Conservation (phyloP, 2,797 vertebrate genomes). For the Mareca strepera region DNA sequence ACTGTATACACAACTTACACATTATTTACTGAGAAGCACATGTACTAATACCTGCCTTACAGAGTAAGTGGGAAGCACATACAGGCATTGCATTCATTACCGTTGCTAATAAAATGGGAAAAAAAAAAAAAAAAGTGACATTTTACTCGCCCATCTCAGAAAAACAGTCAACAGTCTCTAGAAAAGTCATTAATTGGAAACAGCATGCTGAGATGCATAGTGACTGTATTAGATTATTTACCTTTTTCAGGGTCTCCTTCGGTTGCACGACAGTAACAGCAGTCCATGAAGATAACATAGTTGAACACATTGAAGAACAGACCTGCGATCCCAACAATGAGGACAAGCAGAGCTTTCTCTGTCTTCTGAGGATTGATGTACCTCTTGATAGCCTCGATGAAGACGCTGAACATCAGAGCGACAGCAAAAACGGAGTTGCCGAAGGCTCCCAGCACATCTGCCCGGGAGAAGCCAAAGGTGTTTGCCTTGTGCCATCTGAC, state of each 20-base stretch:
- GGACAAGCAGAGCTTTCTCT: conserved; percentile 61
- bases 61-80: background rate
- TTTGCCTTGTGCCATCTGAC: conserved; percentile 66
- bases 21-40: background rate
- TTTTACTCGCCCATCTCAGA: background rate
- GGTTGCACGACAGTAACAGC: conserved; percentile 65
- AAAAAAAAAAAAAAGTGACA: fast-evolving
- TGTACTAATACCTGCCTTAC: background rate
- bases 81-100: background rate
- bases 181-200: background rate
- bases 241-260: conserved; percentile 58
- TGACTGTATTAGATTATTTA: conserved; percentile 32
- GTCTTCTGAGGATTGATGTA: conserved; percentile 78
- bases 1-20: fast-evolving
- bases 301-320: conserved; percentile 76
- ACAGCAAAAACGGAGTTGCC: conserved; percentile 80
- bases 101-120: background rate
- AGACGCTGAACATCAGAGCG: conserved; percentile 80
- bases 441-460: conserved; percentile 80
- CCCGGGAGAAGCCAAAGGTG: conserved; percentile 77
- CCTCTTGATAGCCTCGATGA: conserved; percentile 79
- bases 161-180: background rate
- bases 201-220: background rate
- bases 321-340: conserved; percentile 70
- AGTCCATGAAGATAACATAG: conserved; percentile 81